phyloP scores from a whole-genome alignment of 2,888 invertebrate species.

The Sesamia inferens region DNA sequence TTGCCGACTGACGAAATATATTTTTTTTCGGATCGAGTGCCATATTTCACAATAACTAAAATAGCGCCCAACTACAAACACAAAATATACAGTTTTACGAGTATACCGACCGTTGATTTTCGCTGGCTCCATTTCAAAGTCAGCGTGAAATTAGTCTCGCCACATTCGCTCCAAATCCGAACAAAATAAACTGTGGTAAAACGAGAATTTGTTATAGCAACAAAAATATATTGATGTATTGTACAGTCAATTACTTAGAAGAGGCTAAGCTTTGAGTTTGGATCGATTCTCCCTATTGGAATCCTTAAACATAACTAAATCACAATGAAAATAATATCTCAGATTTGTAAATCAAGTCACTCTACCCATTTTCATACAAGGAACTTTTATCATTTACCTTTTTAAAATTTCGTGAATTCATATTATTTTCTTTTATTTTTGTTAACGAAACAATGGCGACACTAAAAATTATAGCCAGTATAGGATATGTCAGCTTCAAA shows the following conservation, averaged over 20 bases:
- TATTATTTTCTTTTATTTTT: background rate
- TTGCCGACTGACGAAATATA: constrained; percentile 40
- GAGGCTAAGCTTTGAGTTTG: background rate
- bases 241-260: background rate
- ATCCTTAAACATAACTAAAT: background rate
- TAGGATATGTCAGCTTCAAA: background rate
- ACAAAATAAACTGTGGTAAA: constrained; percentile 67
- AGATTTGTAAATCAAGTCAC: background rate
- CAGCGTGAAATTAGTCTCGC: constrained; percentile 75
- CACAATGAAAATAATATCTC: background rate
- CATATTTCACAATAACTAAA: constrained; percentile 59
- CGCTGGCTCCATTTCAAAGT: constrained; percentile 72
- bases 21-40: constrained; percentile 42
- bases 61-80: constrained; percentile 53
- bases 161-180: constrained; percentile 67
- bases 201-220: constrained; percentile 45
- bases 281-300: background rate
- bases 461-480: background rate
- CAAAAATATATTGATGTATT: constrained; percentile 21
- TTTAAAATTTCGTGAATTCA: background rate
- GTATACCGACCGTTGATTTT: constrained; percentile 72
- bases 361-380: background rate
- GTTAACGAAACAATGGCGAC: background rate
- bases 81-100: constrained; percentile 65
- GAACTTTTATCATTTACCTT: too few species aligned